Base-by-base conservation (phyloP, 1,140 invertebrate genomes). In the Musca vetustissima region DNA sequence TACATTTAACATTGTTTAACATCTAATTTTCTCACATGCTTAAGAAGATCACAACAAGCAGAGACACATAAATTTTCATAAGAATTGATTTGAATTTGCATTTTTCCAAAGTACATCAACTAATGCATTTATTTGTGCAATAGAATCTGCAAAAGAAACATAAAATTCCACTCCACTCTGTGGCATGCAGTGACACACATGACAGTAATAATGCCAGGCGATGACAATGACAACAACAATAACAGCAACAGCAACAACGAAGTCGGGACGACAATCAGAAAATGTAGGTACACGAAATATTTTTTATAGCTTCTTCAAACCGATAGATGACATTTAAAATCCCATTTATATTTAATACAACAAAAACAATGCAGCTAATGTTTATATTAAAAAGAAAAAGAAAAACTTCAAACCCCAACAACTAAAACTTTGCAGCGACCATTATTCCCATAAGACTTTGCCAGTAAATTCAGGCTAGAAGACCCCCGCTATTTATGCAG, bases 251-350 rank as follows among this genome's bases (percentile, higher is more conserved):
- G 15, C 22, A 57, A 57, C 14, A 57, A n/a, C 8, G 28, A 11
- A 43, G 36, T 43, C 36, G 36, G 36, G 36, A 43, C 36, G 36
- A 43, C 36, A 43, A 43, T 43, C 32, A 43, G n/a, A 61, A 61
- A 61, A 61, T 43, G 28, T 36, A 43, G n/a, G 57, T 36, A 21
- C 28, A 61, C 57, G 57, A 61, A 36, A 61, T 61, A 14, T 61
- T 61, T 36, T 61, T 61, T 61, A 61, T 61, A 61, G 28, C 57
- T 36, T 61, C 57, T 61, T 61, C 57, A 61, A 32, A 32, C 7
- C 57, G 36, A 61, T 61, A 19, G 57, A 61, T 61, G 57, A 61
- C 57, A 61, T 61, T 61, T 61, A 61, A 61, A 61, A 61, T 36
- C 1, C 32, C 57, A 61, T 61, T 61, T 61, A 61, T 61, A 21